Percentiles rank a stretch among this genome's conserved stretches.
Evolutionary conservation across 2,888 invertebrate genomes (phyloP).

Genomic region (Thereva nobilitata): DNA sequence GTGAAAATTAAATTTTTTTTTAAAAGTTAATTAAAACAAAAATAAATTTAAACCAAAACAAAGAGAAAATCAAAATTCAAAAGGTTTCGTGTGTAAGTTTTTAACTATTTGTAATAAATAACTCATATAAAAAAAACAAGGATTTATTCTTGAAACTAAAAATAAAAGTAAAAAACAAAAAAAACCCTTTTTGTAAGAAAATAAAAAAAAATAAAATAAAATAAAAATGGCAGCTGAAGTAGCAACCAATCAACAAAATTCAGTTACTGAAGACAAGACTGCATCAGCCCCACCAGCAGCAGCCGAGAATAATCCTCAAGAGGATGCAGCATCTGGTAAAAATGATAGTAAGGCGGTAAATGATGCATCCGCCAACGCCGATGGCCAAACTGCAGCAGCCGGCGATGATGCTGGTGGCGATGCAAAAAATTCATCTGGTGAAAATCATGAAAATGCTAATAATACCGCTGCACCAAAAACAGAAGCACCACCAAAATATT

Average conservation of each 20-base stretch:
- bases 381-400: constrained; percentile 51
- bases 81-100: too few relatives aligned
- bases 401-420: constrained; percentile 57
- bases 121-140: too few relatives aligned
- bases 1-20: too few relatives aligned
- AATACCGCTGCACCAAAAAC: constrained; percentile 62
- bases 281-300: constrained; percentile 50
- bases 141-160: too few relatives aligned
- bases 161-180: background rate
- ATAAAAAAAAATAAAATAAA: constrained; percentile 38
- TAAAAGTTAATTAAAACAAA: too few relatives aligned
- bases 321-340: constrained; percentile 56
- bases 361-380: constrained; percentile 41
- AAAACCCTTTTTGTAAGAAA: background rate
- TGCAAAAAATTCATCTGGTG: constrained; percentile 49
- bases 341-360: constrained; percentile 47
- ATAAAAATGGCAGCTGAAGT: constrained; percentile 75
- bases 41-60: too few relatives aligned
- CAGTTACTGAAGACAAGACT: constrained; percentile 43
- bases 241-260: constrained; percentile 61
- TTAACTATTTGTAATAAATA: too few relatives aligned
- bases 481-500: constrained; percentile 74
- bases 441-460: constrained; percentile 58
- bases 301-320: constrained; percentile 59
- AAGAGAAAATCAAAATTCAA: too few relatives aligned